Evolutionary conservation across 2,797 vertebrate genomes (phyloP), one percentile per base, ranked within the genome.

Genomic region (Garrulus glandarius): DNA sequence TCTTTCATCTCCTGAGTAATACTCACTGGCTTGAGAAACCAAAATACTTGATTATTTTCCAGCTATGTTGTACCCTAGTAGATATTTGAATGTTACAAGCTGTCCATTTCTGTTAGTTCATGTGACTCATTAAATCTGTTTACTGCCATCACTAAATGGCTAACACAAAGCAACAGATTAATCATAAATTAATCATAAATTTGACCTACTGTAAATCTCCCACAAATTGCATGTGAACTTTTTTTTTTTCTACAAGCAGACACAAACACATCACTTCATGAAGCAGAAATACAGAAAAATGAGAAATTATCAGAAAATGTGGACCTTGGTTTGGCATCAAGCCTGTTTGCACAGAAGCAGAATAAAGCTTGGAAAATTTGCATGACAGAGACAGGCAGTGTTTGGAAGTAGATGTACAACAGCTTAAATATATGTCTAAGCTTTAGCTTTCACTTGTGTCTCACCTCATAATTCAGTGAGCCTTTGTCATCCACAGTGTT

Each of bases 151-250:
- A 71, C 87, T 84, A 91, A 95, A 81, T 81, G 81, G 84, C 81
- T 92, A 93, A 84, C 85, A 87, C 83, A 87, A 88, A 89, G 56
- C 88, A 92, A 49, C 30, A 68, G 65, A 87, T 96, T 92, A 91
- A 92, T 93, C 87, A 93, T 82, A 50, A 89, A 79, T 92, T 81
- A 91, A 92, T 93, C 87, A 93, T 82, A 50, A 89, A 79, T 92
- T 81, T 88, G 95, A 89, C 91, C 84, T 93, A 84, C 89, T 84
- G 20, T 81, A 93, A 91, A 89, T 95, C 63, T 59, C 56, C 30
- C 85, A 49, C 72, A 90, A 93, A 84, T 49, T 65, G 19, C 61
- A 63, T 80, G 22, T 55, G n/a, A 90, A 60, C n/a, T 77, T 41
- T 14, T 67, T 14, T 67, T 77, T 71, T 47, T 60, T 1, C 39